Base-by-base conservation (phyloP, 2,113 vertebrate species). In the Scopus umbretta region DNA sequence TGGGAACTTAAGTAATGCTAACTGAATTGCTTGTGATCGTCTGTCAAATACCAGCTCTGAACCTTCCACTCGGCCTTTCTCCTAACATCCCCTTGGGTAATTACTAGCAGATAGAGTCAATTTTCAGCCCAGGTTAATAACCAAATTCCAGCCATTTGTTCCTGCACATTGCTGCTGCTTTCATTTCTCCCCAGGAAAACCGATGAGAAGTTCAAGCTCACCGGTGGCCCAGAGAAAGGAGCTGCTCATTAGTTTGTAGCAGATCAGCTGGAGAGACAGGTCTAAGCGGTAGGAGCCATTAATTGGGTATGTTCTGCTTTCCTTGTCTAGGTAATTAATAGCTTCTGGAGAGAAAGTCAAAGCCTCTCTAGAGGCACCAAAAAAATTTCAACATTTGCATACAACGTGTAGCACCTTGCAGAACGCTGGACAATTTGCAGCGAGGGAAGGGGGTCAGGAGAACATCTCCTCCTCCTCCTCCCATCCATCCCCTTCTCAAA, bases 321-420 rank as follows among this genome's bases (percentile, higher is more conserved):
- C 80, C 96, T 66, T 65, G 84, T 55, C 89, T 45, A 73, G 80
- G 87, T 95, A 95, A 96, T 96, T 96, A 97, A 96, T 70, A 95
- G 92, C 92, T 96, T 36, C 86, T 62, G 91, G 94, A 96, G 83
- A 94, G 86, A 91, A 95, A 95, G 91, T 90, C 95, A 97, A 95
- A 96, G 86, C 53, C 91, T 92, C 91, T 94, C 91, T 22, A 66
- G 86, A 92, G 91, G 86, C 80, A 97, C 62, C 32, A 70, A 63
- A 96, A 94, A 76, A 34, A 40, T 11, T 61, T 50, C 50, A 42
- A 0, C 36, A 30, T 79, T 82, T 70, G 84, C 74, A 73, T 42
- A 67, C 50, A 61, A 42, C 2, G 0, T 3, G 27, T 10, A 84
- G 68, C 72, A 72, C 58, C 88, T 80, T 10, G 2, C 16, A 43